A percentile compares a stretch with the other conserved stretches of the same genome.
Evolutionary conservation across 2,888 invertebrate species (phyloP).

Genomic region (Andrena bucephala): DNA sequence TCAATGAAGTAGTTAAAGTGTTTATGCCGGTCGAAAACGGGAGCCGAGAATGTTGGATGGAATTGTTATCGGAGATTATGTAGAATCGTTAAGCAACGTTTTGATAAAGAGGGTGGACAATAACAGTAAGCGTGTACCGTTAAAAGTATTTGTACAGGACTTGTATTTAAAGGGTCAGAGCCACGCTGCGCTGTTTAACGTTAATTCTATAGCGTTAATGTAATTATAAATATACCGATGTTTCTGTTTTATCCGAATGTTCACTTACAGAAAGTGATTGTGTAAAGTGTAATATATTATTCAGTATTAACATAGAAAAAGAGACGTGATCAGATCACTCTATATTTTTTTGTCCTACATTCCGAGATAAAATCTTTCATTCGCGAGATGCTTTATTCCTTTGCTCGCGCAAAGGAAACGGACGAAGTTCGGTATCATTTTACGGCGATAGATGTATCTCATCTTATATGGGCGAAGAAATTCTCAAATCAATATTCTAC

Average conservation of each 20-base stretch:
- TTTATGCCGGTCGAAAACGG: not conserved
- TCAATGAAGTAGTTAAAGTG: constrained; percentile 7
- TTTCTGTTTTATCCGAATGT: constrained; percentile 60
- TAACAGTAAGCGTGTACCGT: constrained; percentile 3
- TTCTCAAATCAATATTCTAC: constrained; percentile 1
- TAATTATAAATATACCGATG: constrained; percentile 50
- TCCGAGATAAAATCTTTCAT: constrained; percentile 77
- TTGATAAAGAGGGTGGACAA: constrained; percentile 15
- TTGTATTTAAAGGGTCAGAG: constrained; percentile 30
- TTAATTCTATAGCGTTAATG: constrained; percentile 55
- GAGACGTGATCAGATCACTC: constrained; percentile 54
- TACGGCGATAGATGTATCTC: constrained; percentile 16
- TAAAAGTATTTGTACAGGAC: constrained; percentile 26
- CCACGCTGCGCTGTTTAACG: constrained; percentile 43
- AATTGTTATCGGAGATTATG: constrained; percentile 9
- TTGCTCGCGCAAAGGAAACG: constrained; percentile 19
- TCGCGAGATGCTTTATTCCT: constrained; percentile 37
- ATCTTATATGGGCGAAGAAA: constrained; percentile 6
- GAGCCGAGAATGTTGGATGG: not conserved
- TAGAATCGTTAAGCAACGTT: constrained; percentile 1
- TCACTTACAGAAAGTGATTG: constrained; percentile 63
- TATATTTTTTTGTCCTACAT: constrained; percentile 80
- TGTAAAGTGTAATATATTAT: constrained; percentile 83
- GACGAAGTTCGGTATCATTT: constrained; percentile 36
- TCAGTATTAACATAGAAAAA: constrained; percentile 82